phyloP scores from a whole-genome alignment of 2,797 vertebrate species.

The Okamejei kenojei region DNA sequence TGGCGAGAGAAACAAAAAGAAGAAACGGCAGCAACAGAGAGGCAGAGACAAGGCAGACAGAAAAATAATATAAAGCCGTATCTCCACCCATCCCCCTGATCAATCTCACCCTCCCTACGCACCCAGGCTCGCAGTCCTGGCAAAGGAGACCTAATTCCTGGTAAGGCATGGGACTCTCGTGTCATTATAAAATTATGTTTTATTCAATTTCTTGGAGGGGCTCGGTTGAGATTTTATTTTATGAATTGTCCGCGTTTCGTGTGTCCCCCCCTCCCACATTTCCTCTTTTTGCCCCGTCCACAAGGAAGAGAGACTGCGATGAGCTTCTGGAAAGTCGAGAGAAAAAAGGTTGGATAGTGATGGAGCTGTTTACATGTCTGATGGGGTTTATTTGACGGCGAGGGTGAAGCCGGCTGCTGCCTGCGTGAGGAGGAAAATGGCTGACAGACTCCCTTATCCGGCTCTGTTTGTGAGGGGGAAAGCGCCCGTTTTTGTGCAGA shows the following conservation, averaged over 20 bases:
- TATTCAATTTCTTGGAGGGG: not conserved
- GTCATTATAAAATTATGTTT: not conserved
- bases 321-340: too few species aligned
- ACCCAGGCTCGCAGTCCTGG: slow-evolving; percentile 37
- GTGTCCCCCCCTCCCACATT: too few species aligned
- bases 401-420: slow-evolving; percentile 29
- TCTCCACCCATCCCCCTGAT: not conserved
- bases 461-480: slow-evolving; percentile 46
- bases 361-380: slow-evolving; percentile 33
- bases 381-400: slow-evolving; percentile 11
- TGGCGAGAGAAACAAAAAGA: not conserved
- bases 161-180: slow-evolving; percentile 24
- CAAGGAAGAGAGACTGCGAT: not conserved
- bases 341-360: not conserved
- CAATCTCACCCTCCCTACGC: slow-evolving; percentile 32
- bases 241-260: too few species aligned
- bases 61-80: not conserved
- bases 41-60: too few species aligned
- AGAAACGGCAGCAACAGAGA: not conserved
- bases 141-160: slow-evolving; percentile 38
- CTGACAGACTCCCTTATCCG: slow-evolving; percentile 56
- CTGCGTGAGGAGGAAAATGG: slow-evolving; percentile 60
- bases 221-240: too few species aligned
- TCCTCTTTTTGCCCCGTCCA: too few species aligned
- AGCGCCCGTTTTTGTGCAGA: slow-evolving; percentile 38